These are phyloP conservation scores for Saccostrea glomerata DNA, from an alignment of 1,140 invertebrate species.

Conservation along the genomic window DNA sequence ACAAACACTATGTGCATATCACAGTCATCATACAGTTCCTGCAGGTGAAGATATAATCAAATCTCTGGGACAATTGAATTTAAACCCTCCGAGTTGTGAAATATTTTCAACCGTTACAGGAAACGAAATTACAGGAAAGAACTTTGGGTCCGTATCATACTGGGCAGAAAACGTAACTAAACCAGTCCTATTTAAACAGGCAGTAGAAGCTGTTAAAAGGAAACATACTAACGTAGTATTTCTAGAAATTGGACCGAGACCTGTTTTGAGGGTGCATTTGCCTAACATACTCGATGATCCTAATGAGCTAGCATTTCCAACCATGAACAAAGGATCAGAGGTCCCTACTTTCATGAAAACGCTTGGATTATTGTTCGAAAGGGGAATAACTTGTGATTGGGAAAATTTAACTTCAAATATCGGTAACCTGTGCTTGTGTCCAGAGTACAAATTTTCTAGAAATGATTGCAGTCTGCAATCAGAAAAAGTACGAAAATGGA, in stretches of 20 bases:
- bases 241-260: constrained; percentile 67
- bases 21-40: constrained; percentile 65
- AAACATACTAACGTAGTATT: constrained; percentile 57
- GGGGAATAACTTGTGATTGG: constrained; percentile 47
- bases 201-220: constrained; percentile 49
- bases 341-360: not conserved
- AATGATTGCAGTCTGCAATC: constrained; percentile 44
- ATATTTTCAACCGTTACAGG: constrained; percentile 67
- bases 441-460: constrained; percentile 17
- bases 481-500: constrained; percentile 25
- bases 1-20: constrained; percentile 65
- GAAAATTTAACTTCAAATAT: constrained; percentile 25
- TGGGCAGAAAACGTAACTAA: constrained; percentile 64
- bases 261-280: constrained; percentile 60
- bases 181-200: constrained; percentile 61
- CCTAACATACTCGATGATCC: constrained; percentile 54
- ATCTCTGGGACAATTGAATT: constrained; percentile 39
- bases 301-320: constrained; percentile 52
- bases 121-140: not conserved
- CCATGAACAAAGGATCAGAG: constrained; percentile 62
- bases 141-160: constrained; percentile 48
- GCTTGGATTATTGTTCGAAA: constrained; percentile 42
- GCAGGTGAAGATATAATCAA: constrained; percentile 51
- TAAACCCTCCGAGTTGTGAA: constrained; percentile 42
- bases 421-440: not conserved